These are phyloP conservation scores for Spisula solida DNA, from an alignment of 2,888 invertebrate genomes.

Conservation along the genomic window DNA sequence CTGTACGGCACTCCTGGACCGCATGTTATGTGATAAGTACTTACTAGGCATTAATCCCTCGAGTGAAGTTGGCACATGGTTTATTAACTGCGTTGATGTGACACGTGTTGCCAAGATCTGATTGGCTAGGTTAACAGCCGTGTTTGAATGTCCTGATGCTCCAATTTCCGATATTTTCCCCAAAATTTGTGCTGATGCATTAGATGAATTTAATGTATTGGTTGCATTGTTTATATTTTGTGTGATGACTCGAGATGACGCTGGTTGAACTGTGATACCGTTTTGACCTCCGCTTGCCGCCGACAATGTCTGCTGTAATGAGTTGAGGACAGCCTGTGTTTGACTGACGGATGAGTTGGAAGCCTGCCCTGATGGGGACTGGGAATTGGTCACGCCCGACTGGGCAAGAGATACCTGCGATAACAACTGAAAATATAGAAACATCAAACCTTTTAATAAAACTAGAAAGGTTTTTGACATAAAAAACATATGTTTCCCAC, in stretches of 20 bases:
- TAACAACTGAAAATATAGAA: constrained; percentile 72
- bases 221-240: constrained; percentile 61
- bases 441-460: constrained; percentile 43
- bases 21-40: too few relatives aligned
- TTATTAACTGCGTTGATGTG: constrained; percentile 70
- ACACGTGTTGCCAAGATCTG: constrained; percentile 70
- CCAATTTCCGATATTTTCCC: constrained; percentile 69
- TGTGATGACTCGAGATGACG: constrained; percentile 58
- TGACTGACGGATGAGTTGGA: constrained; percentile 73
- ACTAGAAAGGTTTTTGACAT: too few relatives aligned
- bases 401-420: constrained; percentile 76
- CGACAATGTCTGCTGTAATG: constrained; percentile 73
- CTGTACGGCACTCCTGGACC: too few relatives aligned
- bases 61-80: constrained; percentile 71
- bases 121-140: constrained; percentile 68
- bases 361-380: constrained; percentile 63
- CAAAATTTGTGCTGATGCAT: constrained; percentile 53
- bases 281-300: constrained; percentile 67
- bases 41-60: constrained; percentile 84
- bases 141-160: constrained; percentile 59
- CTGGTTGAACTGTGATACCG: constrained; percentile 62
- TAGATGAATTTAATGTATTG: constrained; percentile 56
- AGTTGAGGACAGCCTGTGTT: constrained; percentile 73
- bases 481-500: too few relatives aligned
- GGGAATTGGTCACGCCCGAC: constrained; percentile 50